These are phyloP conservation scores for Trileptium ribeirensis DNA, from an alignment of 2,888 invertebrate species.

Conservation along the genomic window DNA sequence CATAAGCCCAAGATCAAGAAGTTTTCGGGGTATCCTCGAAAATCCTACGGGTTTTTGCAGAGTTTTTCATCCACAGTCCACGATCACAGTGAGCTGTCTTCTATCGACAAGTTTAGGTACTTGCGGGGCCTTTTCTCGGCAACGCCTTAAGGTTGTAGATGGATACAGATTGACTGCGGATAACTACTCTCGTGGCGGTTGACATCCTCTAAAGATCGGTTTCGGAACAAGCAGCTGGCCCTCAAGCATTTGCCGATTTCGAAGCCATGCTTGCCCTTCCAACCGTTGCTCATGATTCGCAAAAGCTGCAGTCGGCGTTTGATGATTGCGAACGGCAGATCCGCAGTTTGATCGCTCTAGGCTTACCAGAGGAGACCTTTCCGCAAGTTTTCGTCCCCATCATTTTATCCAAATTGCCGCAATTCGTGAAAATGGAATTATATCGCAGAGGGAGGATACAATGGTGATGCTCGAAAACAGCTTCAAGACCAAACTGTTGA, in stretches of 20 bases:
- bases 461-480: too few relatives aligned
- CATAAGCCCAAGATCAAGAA: background rate
- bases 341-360: background rate
- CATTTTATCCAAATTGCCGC: background rate
- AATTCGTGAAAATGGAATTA: background rate
- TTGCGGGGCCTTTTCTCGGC: background rate
- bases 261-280: background rate
- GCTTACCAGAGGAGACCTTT: background rate
- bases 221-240: background rate
- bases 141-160: background rate
- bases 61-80: background rate
- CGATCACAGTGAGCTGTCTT: background rate
- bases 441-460: background rate
- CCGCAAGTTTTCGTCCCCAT: background rate
- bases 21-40: background rate
- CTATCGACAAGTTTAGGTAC: background rate
- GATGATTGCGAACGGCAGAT: background rate
- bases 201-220: background rate
- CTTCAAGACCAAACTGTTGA: too few relatives aligned
- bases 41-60: background rate
- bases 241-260: background rate
- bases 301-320: background rate
- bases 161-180: background rate
- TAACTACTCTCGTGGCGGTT: background rate
- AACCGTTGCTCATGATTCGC: background rate